Evolutionary conservation across 2,797 vertebrate species (phyloP), one percentile per base, ranked within the genome.

Genomic region (Sebastes matsubarae): DNA sequence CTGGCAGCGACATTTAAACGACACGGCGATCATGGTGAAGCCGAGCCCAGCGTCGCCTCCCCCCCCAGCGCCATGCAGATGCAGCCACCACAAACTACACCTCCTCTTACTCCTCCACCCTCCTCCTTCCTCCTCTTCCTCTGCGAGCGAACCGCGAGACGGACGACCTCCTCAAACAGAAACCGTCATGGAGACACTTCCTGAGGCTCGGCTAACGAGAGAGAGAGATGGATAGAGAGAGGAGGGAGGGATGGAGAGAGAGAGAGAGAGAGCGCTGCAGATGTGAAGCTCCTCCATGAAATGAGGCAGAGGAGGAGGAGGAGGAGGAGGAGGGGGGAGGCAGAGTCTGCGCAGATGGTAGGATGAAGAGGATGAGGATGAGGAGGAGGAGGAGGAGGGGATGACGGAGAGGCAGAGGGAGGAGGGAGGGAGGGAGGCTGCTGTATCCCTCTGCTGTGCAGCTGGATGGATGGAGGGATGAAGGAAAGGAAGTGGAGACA

Each of bases 1-100:
- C 75, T 99, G 98, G 94, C 98, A 99, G 89, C 98, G 97, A 95
- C 98, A 99, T 96, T 99, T 99, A 89, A 99, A 99, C 91, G 98
- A 99, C 95, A 99, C 97, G 85, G 98, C 98, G 96, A 99, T 99
- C 98, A 99, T 99, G 95, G 94, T 92, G 89, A 88, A 93, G 90
- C 86, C 83, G 74, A 86, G 91, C 86, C 82, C 24, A 89, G 79
- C 66, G 77, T 71, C 79, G 83, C 85, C 89, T 82, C 87, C 87
- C 85, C 85, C 75, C 74, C 74, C 84, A 55, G 69, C 66, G 82
- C 92, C 93, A 94, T 93, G 87, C 92, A 94, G 89, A 79, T 87
- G 83, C 84, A 83, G 81, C 73, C 79, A 5, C 87, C 75, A 50
- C 81, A 65, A 77, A 74, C 83, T 87, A 75, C 84, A 78, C 81